Base-by-base conservation (phyloP, 1,140 invertebrate species). In the Lutraria rhynchaena region DNA sequence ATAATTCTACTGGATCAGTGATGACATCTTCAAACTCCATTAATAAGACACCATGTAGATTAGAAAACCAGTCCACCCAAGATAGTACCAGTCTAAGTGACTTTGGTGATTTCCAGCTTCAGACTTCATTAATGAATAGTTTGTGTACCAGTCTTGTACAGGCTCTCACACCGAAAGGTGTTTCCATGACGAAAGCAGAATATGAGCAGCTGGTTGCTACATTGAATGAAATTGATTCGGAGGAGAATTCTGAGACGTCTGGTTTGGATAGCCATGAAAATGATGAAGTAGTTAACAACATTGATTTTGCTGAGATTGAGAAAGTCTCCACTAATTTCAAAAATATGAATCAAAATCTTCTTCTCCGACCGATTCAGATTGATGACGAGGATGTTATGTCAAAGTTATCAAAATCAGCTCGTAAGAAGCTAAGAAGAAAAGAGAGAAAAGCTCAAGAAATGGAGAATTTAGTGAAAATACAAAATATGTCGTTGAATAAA, bases 31-130 rank as follows among this genome's bases (percentile, higher is more conserved):
- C 37, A 41, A 41, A 41, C 37, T 41, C 15, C 5, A 41, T 7
- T 15, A 41, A 41, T 41, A 15, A 7, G 5, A 57, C n/a, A 27
- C n/a, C n/a, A 57, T 2, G 7, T 27, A 67, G 37, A 49, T 22
- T 41, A 51, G 44, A 11, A 0, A 67, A 67, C 63, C 63, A 67
- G 44, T 67, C 63, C 31, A 19, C 31, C 19, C 53, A 70, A 19
- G 65, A 81, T 27, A 31, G 35, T 46, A 58, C 24, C 15, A 60
- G 53, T 53, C 13, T n/a, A 2, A 51, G 58, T 35, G 53, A 74
- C n/a, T 81, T 73, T 81, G 78, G 78, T 19, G 58, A 81, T 41
- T 81, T 81, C 37, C 37, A 81, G 19, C 61, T 81, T 0, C 69
- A 81, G 49, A 60, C 51, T 51, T 81, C 78, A 27, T n/a, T 81